Evolutionary conservation across 2,113 vertebrate species (phyloP), one percentile per base, ranked within the genome.

Genomic region (Prochilodus magdalenae): DNA sequence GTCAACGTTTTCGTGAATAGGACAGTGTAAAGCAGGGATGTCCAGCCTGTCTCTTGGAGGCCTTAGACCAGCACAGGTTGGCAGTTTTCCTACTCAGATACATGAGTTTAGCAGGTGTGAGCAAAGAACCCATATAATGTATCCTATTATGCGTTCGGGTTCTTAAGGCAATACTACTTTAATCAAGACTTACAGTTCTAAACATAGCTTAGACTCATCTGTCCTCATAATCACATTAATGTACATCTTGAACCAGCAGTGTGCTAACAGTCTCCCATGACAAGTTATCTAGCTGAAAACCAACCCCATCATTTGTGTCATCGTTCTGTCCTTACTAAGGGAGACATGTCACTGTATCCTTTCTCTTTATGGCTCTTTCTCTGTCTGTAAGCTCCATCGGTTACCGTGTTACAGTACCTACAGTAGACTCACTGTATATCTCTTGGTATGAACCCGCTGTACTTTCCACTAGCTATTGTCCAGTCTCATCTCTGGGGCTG

Each of bases 341-440:
- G 33, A 71, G 63, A 30, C 33, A 51, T 62, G 40, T 73, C 36
- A 66, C 44, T 80, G 57, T 74, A 74, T 70, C 47, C 55, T 75
- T 55, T 60, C 55, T 55, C 73, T 36, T 53, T 67, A 55, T 81
- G 73, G 66, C 62, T 29, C 20, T 36, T 49, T 75, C 47, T 73
- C 70, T 67, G 73, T 82, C 73, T 82, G 73, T 69, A 75, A 69
- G 65, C 33, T 82, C 20, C 53, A 8, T 49, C 16, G 8, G 33
- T 27, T 76, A 82, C 73, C 26, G 26, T 73, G 47, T 67, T 78
- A 71, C 73, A 76, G 59, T 77, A 80, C 79, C 36, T 80, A 83
- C 84, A 77, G 80, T 77, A 80, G 77, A 76, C 77, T 79, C 73
- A 76, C 84, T 86, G 77, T 79, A 82, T 57, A 73, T 71, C 55